Percentiles rank a stretch among this genome's conserved stretches.
phyloP scores from a whole-genome alignment of 1,140 invertebrate genomes.

The Trichonephila clavata region DNA sequence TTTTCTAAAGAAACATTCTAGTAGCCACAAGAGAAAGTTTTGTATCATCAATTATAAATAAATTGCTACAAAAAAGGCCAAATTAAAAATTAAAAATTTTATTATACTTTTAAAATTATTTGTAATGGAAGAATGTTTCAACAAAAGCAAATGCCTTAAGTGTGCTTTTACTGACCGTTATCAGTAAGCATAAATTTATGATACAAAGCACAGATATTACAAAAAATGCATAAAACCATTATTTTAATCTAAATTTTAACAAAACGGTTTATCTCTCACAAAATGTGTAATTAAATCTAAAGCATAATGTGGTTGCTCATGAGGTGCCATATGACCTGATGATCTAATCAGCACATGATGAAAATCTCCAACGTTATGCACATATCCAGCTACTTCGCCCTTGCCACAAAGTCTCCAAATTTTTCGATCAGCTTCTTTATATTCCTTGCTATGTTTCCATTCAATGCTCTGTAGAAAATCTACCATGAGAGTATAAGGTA shows the following conservation, averaged over 20 bases:
- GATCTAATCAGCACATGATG: constrained; percentile 90
- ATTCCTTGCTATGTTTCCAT: constrained; percentile 86
- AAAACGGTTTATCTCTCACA: constrained; percentile 81
- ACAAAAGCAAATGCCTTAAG: too few relatives aligned
- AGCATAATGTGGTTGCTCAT: constrained; percentile 90
- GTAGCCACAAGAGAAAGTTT: too few relatives aligned
- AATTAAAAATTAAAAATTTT: too few relatives aligned
- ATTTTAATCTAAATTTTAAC: constrained; percentile 79
- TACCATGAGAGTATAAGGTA: constrained; percentile 89
- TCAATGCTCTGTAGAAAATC: constrained; percentile 86
- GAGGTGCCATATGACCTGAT: constrained; percentile 92
- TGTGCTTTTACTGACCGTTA: too few relatives aligned
- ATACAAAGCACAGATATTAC: too few relatives aligned
- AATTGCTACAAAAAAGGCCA: too few relatives aligned
- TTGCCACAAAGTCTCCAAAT: constrained; percentile 85
- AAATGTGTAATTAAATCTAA: constrained; percentile 89
- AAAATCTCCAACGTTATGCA: constrained; percentile 87
- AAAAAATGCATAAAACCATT: too few relatives aligned
- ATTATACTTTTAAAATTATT: too few relatives aligned
- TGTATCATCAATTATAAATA: too few relatives aligned
- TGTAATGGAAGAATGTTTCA: too few relatives aligned
- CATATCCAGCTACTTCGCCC: constrained; percentile 88
- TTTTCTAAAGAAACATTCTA: too few relatives aligned
- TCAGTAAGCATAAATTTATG: too few relatives aligned
- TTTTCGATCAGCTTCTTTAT: constrained; percentile 85